These are phyloP conservation scores for Pangasius sanitwongsei DNA, from an alignment of 2,797 vertebrate genomes.

Conservation along the genomic window DNA sequence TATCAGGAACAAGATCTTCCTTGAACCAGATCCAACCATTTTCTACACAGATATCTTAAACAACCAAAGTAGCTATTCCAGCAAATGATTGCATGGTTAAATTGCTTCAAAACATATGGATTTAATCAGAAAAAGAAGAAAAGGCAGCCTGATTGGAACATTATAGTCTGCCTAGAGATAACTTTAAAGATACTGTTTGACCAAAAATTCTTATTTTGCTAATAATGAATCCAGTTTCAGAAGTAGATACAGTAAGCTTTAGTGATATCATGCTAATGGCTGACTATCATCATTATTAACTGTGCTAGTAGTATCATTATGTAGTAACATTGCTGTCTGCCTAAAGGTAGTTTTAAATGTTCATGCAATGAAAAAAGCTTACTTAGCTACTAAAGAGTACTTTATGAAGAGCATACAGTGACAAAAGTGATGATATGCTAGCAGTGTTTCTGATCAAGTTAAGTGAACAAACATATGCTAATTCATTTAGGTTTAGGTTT, in stretches of 20 bases:
- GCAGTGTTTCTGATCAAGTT: not conserved
- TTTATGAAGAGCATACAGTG: not conserved
- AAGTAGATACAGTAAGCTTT: not conserved
- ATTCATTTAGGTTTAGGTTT: not conserved
- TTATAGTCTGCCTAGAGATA: slow-evolving; percentile 18
- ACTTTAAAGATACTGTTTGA: slow-evolving; percentile 21
- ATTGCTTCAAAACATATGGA: slow-evolving; percentile 30
- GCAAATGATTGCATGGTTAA: slow-evolving; percentile 14
- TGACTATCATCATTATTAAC: not conserved
- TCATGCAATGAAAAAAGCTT: not conserved
- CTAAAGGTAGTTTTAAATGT: not conserved
- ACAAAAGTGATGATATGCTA: not conserved
- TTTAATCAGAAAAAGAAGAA: slow-evolving; percentile 14
- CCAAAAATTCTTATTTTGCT: slow-evolving; percentile 11
- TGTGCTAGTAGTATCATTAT: not conserved
- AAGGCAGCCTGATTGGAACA: slow-evolving; percentile 12
- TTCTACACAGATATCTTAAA: slow-evolving; percentile 16
- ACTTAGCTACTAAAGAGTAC: not conserved
- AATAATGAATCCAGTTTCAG: slow-evolving; percentile 19
- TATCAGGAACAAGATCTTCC: slow-evolving; percentile 25
- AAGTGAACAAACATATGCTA: not conserved
- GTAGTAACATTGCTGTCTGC: not conserved
- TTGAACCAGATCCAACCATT: slow-evolving; percentile 8
- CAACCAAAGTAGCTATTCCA: slow-evolving; percentile 24
- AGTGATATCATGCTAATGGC: not conserved